phyloP scores from a whole-genome alignment of 30 jellyfish, hydroid and myxozoan species.

The Turritopsis rubra region DNA sequence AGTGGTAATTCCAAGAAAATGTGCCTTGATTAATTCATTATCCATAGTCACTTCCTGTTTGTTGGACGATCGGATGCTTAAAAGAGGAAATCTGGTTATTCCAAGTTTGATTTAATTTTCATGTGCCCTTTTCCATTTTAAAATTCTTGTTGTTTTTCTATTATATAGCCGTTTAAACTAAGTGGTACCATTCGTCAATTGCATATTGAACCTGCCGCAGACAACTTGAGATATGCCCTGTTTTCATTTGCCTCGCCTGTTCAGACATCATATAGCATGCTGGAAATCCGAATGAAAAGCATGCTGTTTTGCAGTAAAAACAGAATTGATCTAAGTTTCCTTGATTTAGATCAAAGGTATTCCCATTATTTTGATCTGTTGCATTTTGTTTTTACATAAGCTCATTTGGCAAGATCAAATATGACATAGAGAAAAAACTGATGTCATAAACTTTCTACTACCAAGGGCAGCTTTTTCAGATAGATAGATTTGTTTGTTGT shows the following conservation, averaged over 20 bases:
- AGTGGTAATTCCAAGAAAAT: neutral
- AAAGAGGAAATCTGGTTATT: no score
- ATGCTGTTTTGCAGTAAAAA: constrained; percentile 88
- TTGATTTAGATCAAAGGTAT: constrained; percentile 93
- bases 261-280: constrained; percentile 63
- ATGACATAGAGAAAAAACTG: no score
- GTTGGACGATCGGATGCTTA: neutral
- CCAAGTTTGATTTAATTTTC: neutral
- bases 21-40: neutral
- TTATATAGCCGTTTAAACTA: constrained; percentile 67
- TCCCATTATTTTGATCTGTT: no score
- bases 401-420: no score
- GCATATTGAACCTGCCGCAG: constrained; percentile 40
- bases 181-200: constrained; percentile 60
- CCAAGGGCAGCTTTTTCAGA: no score
- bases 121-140: neutral
- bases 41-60: neutral
- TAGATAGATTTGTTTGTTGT: no score
- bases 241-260: constrained; percentile 86
- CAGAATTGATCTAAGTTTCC: constrained; percentile 72
- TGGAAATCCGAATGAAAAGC: constrained; percentile 83
- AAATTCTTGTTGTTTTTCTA: neutral
- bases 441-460: no score
- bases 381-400: no score
- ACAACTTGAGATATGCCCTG: constrained; percentile 55